phyloP scores from a whole-genome alignment of 2,113 vertebrate genomes.

The Sander vitreus region DNA sequence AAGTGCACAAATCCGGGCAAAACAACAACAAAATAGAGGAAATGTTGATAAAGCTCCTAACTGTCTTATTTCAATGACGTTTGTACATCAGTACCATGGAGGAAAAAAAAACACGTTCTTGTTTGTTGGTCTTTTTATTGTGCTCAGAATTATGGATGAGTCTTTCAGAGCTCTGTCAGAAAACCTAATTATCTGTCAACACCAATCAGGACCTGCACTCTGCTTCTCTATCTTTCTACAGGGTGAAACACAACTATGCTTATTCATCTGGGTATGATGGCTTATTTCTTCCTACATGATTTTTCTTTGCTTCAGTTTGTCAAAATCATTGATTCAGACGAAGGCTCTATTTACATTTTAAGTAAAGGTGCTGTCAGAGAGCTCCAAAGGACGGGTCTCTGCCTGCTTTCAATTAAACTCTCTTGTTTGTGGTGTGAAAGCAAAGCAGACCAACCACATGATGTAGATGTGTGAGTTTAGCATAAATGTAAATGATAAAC shows the following conservation, averaged over 20 bases:
- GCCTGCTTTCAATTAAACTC: not conserved
- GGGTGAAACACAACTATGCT: not conserved
- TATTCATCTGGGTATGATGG: not conserved
- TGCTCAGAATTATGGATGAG: not conserved
- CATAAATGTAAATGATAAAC: no score
- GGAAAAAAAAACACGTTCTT: not conserved
- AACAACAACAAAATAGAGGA: not conserved
- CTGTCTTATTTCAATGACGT: not conserved
- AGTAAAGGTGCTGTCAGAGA: not conserved
- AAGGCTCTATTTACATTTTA: not conserved
- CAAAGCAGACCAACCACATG: not conserved
- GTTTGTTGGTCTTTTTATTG: not conserved
- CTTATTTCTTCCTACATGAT: not conserved
- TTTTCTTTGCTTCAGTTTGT: not conserved
- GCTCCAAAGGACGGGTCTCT: not conserved
- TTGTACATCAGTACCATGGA: not conserved
- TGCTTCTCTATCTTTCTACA: not conserved
- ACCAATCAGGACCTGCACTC: not conserved
- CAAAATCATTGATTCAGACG: not conserved
- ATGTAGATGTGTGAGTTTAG: not conserved
- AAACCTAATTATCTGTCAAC: conserved; percentile 1
- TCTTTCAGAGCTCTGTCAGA: conserved; percentile 6
- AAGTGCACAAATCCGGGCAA: not conserved
- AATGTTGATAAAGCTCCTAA: not conserved
- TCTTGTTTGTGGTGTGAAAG: not conserved